phyloP scores from a whole-genome alignment of 2,888 invertebrate species.

The Scaptodrosophila latifasciaeformis region DNA sequence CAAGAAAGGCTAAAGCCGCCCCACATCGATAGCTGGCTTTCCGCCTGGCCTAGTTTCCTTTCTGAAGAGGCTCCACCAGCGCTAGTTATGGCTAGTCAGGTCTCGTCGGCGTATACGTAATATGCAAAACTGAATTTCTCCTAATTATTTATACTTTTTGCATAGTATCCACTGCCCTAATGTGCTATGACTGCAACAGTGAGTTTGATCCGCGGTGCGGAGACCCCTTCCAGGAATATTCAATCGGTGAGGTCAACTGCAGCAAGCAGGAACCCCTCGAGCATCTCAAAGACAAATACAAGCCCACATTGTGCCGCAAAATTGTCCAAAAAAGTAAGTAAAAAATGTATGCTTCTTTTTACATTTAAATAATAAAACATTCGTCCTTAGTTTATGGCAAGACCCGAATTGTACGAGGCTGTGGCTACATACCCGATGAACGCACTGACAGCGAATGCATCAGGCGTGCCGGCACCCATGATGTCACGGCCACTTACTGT shows the following conservation, averaged over 20 bases:
- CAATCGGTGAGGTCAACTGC: constrained; percentile 90
- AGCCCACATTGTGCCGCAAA: constrained; percentile 85
- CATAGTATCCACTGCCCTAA: constrained; percentile 79
- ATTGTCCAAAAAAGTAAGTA: constrained; percentile 84
- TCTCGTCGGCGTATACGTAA: neutral
- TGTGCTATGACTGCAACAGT: constrained; percentile 94
- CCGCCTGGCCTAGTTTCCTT: too few relatives aligned
- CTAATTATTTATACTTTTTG: too few relatives aligned
- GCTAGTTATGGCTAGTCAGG: too few relatives aligned
- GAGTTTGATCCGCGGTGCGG: constrained; percentile 92
- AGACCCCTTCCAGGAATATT: constrained; percentile 90
- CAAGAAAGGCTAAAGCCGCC: constrained; percentile 11
- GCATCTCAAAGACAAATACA: constrained; percentile 77
- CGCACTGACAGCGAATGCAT: constrained; percentile 79
- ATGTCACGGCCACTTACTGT: constrained; percentile 85
- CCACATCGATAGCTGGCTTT: too few relatives aligned
- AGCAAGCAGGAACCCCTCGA: constrained; percentile 83
- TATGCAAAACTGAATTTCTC: neutral
- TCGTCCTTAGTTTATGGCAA: constrained; percentile 82
- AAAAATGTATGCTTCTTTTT: neutral
- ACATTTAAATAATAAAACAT: constrained; percentile 1
- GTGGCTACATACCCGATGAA: constrained; percentile 84
- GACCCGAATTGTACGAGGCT: constrained; percentile 85
- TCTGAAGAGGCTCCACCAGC: too few relatives aligned
- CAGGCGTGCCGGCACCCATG: constrained; percentile 83